Conservation (phyloP, 1,140 invertebrate species). For the Samia ricini region DNA sequence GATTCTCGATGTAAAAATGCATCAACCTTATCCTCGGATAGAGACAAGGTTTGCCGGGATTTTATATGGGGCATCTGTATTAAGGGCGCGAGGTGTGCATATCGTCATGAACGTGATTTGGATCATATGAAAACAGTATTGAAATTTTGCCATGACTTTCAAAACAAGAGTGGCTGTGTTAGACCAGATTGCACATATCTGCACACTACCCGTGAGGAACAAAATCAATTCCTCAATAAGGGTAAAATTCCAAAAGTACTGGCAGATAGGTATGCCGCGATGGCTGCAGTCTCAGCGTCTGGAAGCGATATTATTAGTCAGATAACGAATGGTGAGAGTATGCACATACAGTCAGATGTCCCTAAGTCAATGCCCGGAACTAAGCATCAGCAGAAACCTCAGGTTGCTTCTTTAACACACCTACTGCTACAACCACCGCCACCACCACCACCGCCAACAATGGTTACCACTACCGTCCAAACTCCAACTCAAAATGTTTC, state of each 20-base stretch:
- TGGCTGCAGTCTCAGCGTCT: conserved; percentile 24
- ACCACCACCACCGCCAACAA: conserved; percentile 2
- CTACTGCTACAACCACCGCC: not conserved
- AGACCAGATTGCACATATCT: conserved; percentile 51
- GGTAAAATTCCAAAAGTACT: conserved; percentile 45
- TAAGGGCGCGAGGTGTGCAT: conserved; percentile 47
- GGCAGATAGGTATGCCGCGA: conserved; percentile 40
- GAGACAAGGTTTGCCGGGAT: conserved; percentile 42
- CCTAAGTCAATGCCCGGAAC: conserved; percentile 13
- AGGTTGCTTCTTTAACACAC: not conserved
- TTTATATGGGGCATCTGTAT: conserved; percentile 52
- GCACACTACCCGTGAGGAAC: conserved; percentile 49
- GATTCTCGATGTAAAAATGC: conserved; percentile 14
- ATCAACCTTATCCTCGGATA: conserved; percentile 18
- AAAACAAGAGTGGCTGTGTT: conserved; percentile 46
- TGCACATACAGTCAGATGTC: conserved; percentile 23
- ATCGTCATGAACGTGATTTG: conserved; percentile 45
- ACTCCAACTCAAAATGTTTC: not conserved
- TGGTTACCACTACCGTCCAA: conserved; percentile 1
- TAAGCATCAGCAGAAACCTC: conserved; percentile 2
- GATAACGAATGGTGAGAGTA: conserved; percentile 31
- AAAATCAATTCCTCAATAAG: conserved; percentile 41
- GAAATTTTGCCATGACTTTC: conserved; percentile 57
- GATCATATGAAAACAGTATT: conserved; percentile 53
- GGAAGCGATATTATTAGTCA: conserved; percentile 30